phyloP scores from a whole-genome alignment of 2,113 vertebrate species.

The Ammospiza nelsoni region DNA sequence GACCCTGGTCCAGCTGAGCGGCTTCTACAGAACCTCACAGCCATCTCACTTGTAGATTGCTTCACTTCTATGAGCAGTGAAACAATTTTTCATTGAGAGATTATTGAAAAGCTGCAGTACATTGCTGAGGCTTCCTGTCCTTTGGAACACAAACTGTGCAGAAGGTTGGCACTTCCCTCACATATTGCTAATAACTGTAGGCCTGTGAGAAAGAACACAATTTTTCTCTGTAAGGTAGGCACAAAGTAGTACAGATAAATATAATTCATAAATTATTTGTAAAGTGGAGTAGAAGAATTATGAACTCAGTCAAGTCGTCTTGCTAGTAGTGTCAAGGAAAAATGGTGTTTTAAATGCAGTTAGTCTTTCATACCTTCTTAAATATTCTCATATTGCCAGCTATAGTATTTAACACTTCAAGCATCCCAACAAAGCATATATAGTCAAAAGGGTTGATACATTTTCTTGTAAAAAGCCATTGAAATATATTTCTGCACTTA shows the following conservation, averaged over 20 bases:
- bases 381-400: neutral
- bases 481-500: constrained; percentile 9
- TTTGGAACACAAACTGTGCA: neutral
- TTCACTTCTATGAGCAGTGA: neutral
- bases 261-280: neutral
- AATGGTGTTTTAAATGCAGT: neutral
- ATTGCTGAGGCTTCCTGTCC: neutral
- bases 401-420: neutral
- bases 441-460: constrained; percentile 15
- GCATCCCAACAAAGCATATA: neutral
- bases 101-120: neutral
- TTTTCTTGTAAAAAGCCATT: constrained; percentile 6
- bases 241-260: neutral
- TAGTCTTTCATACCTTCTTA: neutral
- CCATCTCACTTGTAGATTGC: neutral
- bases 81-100: neutral
- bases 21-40: neutral
- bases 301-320: neutral
- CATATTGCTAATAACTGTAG: neutral
- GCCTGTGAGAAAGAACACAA: neutral
- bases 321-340: neutral
- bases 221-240: neutral
- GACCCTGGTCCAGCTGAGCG: neutral
- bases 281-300: neutral
- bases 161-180: neutral